Evolutionary conservation across 2,888 invertebrate genomes (phyloP).

Genomic region (Phyllotreta striolata): DNA sequence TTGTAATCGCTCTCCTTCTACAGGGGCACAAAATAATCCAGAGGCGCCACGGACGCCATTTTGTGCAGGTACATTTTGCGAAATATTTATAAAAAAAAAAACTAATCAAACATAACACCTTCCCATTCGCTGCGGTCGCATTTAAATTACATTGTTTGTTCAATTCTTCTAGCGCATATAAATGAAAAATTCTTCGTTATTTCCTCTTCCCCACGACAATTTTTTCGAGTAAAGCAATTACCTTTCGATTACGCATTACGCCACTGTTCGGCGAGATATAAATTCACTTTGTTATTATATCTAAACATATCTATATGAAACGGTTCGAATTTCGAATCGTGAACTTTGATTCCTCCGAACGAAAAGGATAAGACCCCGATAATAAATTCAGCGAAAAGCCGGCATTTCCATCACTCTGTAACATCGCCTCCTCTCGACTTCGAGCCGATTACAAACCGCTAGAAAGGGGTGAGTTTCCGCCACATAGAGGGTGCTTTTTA

Average conservation of each 20-base stretch:
- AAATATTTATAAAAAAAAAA: background rate
- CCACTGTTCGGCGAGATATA: conserved; percentile 11
- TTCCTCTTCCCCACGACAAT: background rate
- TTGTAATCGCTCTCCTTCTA: background rate
- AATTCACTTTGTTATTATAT: conserved; percentile 14
- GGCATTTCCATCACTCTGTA: conserved; percentile 29
- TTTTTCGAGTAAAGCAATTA: background rate
- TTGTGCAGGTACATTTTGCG: background rate
- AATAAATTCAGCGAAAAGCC: conserved; percentile 38
- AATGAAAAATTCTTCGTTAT: background rate
- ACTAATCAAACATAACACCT: too few species aligned
- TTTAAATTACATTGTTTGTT: too few species aligned
- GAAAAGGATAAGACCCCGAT: conserved; percentile 49
- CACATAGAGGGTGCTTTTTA: too few species aligned
- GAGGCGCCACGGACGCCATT: background rate
- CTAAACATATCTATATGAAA: conserved; percentile 29
- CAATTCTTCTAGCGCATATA: too few species aligned
- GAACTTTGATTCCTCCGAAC: conserved; percentile 52
- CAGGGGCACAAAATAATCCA: background rate
- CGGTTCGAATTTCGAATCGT: conserved; percentile 40
- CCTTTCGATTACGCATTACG: conserved; percentile 11
- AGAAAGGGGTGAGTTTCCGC: too few species aligned
- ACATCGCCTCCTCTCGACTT: conserved; percentile 17
- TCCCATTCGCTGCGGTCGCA: too few species aligned
- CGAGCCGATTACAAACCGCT: too few species aligned